phyloP scores from a whole-genome alignment of 2,888 invertebrate species.

The Bursaphelenchus okinawaensis region DNA sequence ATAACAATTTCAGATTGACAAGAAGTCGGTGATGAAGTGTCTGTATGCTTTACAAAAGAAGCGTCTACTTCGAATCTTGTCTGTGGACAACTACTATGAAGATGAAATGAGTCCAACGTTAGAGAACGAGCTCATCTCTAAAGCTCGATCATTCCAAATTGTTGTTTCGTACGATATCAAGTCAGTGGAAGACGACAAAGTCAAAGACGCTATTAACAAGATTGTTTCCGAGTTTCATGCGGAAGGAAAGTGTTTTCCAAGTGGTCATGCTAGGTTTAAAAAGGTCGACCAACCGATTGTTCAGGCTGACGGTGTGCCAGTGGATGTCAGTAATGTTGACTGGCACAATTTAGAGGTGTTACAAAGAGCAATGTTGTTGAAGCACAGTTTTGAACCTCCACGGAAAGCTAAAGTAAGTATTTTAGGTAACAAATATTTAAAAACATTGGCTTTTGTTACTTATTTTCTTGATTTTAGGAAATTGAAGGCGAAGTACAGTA shows the following conservation, averaged over 20 bases:
- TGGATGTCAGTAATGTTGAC: not conserved
- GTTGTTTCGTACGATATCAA: slow-evolving; percentile 33
- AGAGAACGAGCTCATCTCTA: not conserved
- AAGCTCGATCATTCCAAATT: slow-evolving; percentile 20
- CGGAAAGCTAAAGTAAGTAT: not conserved
- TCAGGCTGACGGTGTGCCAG: not conserved
- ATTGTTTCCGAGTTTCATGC: slow-evolving; percentile 38
- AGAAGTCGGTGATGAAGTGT: slow-evolving; percentile 49
- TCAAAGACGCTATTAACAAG: slow-evolving; percentile 33
- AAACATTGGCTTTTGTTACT: too few species aligned
- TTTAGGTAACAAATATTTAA: too few species aligned
- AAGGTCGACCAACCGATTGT: not conserved
- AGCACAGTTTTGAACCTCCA: not conserved
- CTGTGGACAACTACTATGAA: slow-evolving; percentile 20
- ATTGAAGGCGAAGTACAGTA: not conserved
- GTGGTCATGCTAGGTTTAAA: slow-evolving; percentile 34
- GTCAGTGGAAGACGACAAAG: slow-evolving; percentile 21
- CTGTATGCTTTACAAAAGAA: slow-evolving; percentile 37
- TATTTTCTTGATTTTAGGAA: not conserved
- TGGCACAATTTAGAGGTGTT: not conserved
- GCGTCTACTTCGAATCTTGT: slow-evolving; percentile 27
- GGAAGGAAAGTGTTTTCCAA: slow-evolving; percentile 49
- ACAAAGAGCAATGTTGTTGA: not conserved
- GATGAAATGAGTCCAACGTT: slow-evolving; percentile 5
- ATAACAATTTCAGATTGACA: slow-evolving; percentile 48